Conservation (phyloP, 1,140 invertebrate genomes). For the Rhagoletis pomonella region DNA sequence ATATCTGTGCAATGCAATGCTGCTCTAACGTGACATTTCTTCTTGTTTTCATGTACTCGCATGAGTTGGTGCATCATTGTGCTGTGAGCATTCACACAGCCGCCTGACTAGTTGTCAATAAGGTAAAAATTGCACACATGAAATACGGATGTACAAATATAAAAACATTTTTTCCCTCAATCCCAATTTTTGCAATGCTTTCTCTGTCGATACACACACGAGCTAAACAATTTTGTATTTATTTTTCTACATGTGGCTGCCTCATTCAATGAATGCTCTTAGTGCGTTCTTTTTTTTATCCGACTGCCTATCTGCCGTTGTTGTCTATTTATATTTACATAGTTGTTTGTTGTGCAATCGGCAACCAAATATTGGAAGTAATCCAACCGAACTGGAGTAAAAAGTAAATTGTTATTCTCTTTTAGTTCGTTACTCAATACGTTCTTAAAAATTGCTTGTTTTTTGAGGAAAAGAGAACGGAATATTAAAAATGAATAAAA, state of each 20-base stretch:
- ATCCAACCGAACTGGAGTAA: neutral
- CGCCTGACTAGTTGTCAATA: slow-evolving; percentile 18
- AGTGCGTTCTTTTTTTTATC: neutral
- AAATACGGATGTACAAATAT: slow-evolving; percentile 43
- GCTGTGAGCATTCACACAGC: neutral
- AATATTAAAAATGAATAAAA: too few relatives aligned
- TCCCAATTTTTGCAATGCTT: neutral
- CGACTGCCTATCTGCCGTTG: neutral
- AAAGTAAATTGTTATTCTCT: neutral
- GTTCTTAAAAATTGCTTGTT: neutral
- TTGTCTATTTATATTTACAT: neutral
- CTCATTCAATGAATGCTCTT: neutral
- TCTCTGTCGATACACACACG: neutral
- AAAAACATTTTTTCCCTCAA: neutral
- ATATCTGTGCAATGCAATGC: neutral
- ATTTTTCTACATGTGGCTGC: neutral
- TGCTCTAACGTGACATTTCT: neutral
- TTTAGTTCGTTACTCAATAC: neutral
- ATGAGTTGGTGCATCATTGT: neutral
- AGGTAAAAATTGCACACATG: slow-evolving; percentile 38
- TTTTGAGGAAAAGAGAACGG: neutral
- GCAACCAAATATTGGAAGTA: slow-evolving; percentile 13
- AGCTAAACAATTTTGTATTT: neutral
- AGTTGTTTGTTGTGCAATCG: neutral
- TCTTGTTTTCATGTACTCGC: neutral